Evolutionary conservation across 37 sponge, comb jelly and placozoan genomes (phyloP).

Genomic region (Diacarnus erythraeanus): DNA sequence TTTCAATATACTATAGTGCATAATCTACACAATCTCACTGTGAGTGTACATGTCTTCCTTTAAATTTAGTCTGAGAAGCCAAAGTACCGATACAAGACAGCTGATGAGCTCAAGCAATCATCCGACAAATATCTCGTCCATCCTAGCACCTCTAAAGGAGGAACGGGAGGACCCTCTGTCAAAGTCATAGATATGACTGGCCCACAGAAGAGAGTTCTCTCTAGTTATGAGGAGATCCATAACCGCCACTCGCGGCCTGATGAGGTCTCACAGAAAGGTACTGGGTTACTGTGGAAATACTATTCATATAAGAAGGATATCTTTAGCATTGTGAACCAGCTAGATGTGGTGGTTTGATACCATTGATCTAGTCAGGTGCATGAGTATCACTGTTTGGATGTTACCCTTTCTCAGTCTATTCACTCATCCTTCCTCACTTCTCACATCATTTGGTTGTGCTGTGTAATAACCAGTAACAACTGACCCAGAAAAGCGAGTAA

Average conservation of each 20-base stretch:
- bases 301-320: too few species aligned
- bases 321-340: too few species aligned
- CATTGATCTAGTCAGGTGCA: too few species aligned
- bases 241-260: slow-evolving; percentile 57
- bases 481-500: too few species aligned
- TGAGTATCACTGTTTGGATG: too few species aligned
- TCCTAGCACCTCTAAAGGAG: not conserved
- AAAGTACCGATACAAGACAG: slow-evolving; percentile 83
- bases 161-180: slow-evolving; percentile 9
- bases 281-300: too few species aligned
- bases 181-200: slow-evolving; percentile 96
- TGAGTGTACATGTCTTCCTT: not conserved
- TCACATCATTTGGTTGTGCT: too few species aligned
- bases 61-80: slow-evolving; percentile 42
- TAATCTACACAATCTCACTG: not conserved
- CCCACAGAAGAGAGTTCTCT: slow-evolving; percentile 69
- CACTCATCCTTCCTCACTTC: too few species aligned
- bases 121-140: not conserved
- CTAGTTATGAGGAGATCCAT: slow-evolving; percentile 86
- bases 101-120: slow-evolving; percentile 80
- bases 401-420: too few species aligned
- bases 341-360: too few species aligned
- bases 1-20: too few species aligned
- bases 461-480: too few species aligned
- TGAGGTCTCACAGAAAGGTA: slow-evolving; percentile 2